Conservation (phyloP, 2,888 invertebrate genomes). For the Ellobium chinense region DNA sequence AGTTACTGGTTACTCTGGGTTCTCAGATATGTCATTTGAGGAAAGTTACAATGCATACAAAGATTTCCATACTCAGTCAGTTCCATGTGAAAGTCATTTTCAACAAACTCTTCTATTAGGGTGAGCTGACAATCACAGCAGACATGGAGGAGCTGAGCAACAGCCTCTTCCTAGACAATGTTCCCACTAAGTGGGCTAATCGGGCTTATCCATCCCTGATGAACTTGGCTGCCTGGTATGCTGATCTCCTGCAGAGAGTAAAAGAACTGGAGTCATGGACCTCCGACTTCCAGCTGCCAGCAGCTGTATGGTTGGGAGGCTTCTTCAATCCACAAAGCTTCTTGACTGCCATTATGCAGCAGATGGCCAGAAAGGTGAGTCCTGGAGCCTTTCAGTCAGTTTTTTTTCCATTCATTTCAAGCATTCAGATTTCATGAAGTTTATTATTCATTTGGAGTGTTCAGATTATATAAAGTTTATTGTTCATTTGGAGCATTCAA, state of each 20-base stretch:
- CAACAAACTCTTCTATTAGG: no score
- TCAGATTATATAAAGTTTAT: no score
- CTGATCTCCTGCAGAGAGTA: conserved; percentile 91
- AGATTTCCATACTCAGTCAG: no score
- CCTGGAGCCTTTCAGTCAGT: no score
- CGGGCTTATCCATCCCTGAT: conserved; percentile 95
- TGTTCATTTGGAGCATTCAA: no score
- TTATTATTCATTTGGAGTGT: no score
- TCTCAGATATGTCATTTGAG: no score
- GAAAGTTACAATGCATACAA: no score
- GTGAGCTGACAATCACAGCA: conserved; percentile 96
- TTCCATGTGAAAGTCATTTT: no score
- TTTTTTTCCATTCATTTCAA: no score
- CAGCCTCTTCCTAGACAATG: conserved; percentile 91
- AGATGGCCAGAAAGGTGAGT: conserved; percentile 75
- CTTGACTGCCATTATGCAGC: conserved; percentile 98
- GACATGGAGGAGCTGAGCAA: conserved; percentile 98
- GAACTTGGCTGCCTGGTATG: conserved; percentile 94
- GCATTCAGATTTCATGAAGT: no score
- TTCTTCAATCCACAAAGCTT: conserved; percentile 98
- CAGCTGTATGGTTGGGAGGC: conserved; percentile 97
- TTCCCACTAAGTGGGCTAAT: conserved; percentile 91
- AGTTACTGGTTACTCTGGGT: no score
- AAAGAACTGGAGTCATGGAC: conserved; percentile 92
- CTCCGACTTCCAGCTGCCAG: conserved; percentile 91